Evolutionary conservation across 2,797 vertebrate genomes (phyloP), one percentile per base, ranked within the genome.

Genomic region (Spondyliosoma cantharus): DNA sequence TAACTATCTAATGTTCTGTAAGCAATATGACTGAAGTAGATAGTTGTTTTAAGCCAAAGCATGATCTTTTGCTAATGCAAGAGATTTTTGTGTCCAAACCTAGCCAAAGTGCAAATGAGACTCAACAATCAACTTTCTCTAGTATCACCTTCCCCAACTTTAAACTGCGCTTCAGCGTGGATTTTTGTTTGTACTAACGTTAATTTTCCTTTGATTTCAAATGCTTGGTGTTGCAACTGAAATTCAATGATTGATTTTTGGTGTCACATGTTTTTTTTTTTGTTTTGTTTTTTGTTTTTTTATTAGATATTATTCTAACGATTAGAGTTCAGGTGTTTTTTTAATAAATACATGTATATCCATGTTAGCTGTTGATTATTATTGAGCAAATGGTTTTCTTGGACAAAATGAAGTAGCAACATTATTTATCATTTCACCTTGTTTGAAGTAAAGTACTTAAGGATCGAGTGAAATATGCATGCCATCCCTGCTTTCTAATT

Each of bases 401-500:
- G 63, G 42, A 78, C n/a, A 1, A 70, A 73, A 45, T 0, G 3
- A 56, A 45, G 66, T 52, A 60, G 49, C 24, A 3, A 63, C 57
- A 27, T 79, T 76, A 71, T 68, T 82, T 60, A 71, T 74, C 24
- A 74, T 57, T 78, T 59, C 64, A 59, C 25, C 65, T 43, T 16
- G 15, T 57, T 60, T 32, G 42, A 56, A 49, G 69, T 58, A 57
- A 56, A 67, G 67, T 70, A 46, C 72, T 74, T 20, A 60, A 77
- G 84, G 69, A 78, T 83, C 74, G 78, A 74, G 85, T 90, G 85
- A 92, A 92, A 87, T 84, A 86, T 84, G 85, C 37, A 80, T 48
- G 73, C 84, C 84, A 80, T 72, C 75, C 60, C 80, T 73, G 80
- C 65, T 75, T 86, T 88, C 77, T 91, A 91, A 92, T 90, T 89